Conservation (phyloP, 2,113 vertebrate species). For the Varanus salvator region DNA sequence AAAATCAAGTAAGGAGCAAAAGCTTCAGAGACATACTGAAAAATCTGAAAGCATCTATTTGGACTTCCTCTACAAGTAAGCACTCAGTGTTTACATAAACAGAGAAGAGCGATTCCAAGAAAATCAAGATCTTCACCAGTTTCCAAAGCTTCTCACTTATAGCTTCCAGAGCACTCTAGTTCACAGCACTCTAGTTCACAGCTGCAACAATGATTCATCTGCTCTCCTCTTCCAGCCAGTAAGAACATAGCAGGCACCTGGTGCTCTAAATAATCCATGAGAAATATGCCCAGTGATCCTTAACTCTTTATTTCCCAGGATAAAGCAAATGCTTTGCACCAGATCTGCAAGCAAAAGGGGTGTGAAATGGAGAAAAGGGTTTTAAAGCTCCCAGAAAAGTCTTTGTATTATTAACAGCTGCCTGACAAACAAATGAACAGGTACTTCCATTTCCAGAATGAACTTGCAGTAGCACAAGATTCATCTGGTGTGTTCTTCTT, state of each 20-base stretch:
- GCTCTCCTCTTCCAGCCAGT: constrained; percentile 52
- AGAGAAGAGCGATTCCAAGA: constrained; percentile 40
- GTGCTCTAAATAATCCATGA: constrained; percentile 66
- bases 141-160: constrained; percentile 44
- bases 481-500: background rate
- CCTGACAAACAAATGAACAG: background rate
- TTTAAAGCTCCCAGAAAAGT: background rate
- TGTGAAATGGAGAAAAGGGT: background rate
- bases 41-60: rapidly evolving
- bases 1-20: background rate
- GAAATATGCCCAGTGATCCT: constrained; percentile 25
- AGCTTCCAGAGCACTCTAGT: constrained; percentile 57
- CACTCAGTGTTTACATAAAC: constrained; percentile 5
- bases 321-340: background rate
- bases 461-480: background rate
- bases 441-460: background rate
- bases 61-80: background rate
- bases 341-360: background rate
- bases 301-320: constrained; percentile 49
- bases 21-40: background rate
- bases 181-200: constrained; percentile 55
- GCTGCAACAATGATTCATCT: constrained; percentile 67
- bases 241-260: constrained; percentile 67
- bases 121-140: background rate
- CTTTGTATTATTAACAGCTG: background rate